Evolutionary conservation across 2,797 vertebrate species (phyloP), one percentile per base, ranked within the genome.

Genomic region (Okamejei kenojei): DNA sequence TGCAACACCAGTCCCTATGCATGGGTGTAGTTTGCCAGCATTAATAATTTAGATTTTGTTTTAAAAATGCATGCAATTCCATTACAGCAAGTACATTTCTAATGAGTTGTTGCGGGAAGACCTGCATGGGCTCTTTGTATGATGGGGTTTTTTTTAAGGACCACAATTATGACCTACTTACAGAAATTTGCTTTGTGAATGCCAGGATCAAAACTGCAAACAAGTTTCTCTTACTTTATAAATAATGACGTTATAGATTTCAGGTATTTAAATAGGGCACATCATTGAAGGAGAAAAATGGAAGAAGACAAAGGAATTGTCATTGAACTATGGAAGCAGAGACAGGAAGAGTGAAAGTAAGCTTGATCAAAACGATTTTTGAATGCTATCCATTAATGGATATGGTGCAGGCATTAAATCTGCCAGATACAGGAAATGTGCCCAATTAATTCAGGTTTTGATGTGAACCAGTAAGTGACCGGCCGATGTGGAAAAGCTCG

Each of bases 31-130:
- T 91, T 88, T 68, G 61, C 63, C n/a, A 88, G 45, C 38, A 45
- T 91, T 11, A 91, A 91, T 71, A 45, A 73, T 91, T 71, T 74
- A 91, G 90, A 74, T 26, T 45, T 35, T 9, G 26, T 91, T 90
- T 91, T n/a, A 74, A 91, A 71, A 73, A 91, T 91, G 68, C 90
- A 91, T 74, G 32, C 19, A 74, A 91, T 74, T 91, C 65, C 65
- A 91, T 71, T 54, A 91, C 90, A 91, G 68, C 76, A 76, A 73
- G 90, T 92, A 76, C 71, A 92, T 92, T 92, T 92, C 68, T 74
- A 54, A 92, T 63, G 23, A 92, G 68, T 29, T 73, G 90, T 45
- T n/a, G n/a, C n/a, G 71, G 65, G 23, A 38, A 92, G 38, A 45
- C 68, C 45, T 45, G 73, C 71, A 92, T 74, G 6, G n/a, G n/a